phyloP scores from a whole-genome alignment of 1,140 invertebrate species.

The Drosophila santomea region DNA sequence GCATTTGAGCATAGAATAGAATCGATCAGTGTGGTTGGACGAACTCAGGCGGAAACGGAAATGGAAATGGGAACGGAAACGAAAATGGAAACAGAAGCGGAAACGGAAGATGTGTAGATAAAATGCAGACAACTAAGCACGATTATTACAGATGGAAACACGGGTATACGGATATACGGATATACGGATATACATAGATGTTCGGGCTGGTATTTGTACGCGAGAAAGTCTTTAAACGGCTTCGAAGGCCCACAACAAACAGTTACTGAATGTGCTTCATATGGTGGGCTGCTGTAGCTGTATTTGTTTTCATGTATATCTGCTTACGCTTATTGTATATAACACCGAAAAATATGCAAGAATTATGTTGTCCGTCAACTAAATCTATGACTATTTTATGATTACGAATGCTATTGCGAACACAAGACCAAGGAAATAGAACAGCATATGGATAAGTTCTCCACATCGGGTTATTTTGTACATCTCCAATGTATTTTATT shows the following conservation, averaged over 20 bases:
- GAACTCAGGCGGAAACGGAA: constrained; percentile 41
- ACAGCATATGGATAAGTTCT: constrained; percentile 1
- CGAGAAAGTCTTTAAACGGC: constrained; percentile 62
- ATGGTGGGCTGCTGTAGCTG: constrained; percentile 66
- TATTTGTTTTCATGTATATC: constrained; percentile 34
- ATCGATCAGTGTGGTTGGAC: constrained; percentile 13
- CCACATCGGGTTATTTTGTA: constrained; percentile 6
- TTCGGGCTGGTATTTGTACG: constrained; percentile 21
- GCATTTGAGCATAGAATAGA: constrained; percentile 68
- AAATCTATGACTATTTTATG: constrained; percentile 53
- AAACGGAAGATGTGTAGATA: constrained; percentile 29
- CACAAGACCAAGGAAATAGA: constrained; percentile 12
- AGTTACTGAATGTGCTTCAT: constrained; percentile 48
- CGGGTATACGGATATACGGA: no score
- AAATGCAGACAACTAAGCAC: constrained; percentile 69
- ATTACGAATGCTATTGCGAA: constrained; percentile 34
- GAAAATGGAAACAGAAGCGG: constrained; percentile 23
- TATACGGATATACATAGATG: neutral
- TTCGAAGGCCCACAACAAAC: constrained; percentile 57
- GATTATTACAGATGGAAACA: constrained; percentile 7
- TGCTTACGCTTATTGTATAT: constrained; percentile 53
- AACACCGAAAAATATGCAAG: constrained; percentile 56
- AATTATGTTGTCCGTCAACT: constrained; percentile 44
- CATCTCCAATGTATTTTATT: constrained; percentile 31
- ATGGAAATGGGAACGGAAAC: constrained; percentile 16